phyloP scores from a whole-genome alignment of 1,140 invertebrate genomes.

The Aphis gossypii region DNA sequence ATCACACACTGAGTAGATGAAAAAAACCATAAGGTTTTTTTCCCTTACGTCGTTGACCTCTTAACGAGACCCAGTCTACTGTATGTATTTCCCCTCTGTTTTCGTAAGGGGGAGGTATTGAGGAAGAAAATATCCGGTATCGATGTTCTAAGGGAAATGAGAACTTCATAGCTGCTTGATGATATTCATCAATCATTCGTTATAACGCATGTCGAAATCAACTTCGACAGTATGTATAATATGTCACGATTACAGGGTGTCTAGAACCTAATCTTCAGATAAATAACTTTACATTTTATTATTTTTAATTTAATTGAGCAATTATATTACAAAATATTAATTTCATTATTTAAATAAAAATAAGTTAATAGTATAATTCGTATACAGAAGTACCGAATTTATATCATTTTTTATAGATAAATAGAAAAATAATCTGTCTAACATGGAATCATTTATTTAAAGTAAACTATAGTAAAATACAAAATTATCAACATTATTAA shows the following conservation, averaged over 20 bases:
- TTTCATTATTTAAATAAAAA: too few species aligned
- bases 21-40: conserved; percentile 21
- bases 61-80: conserved; percentile 6
- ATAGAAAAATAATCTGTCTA: neutral
- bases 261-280: neutral
- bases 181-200: conserved; percentile 44
- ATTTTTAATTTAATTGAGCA: neutral
- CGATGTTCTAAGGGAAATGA: conserved; percentile 40
- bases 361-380: too few species aligned
- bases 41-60: neutral
- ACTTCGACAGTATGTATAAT: conserved; percentile 23
- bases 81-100: neutral
- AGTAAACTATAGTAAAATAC: neutral
- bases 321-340: neutral
- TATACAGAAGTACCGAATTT: neutral
- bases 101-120: neutral
- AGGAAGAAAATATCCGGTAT: conserved; percentile 42
- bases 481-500: neutral
- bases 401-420: neutral
- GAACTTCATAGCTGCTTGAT: neutral
- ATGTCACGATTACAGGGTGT: conserved; percentile 10
- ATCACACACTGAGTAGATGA: neutral
- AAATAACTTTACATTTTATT: neutral
- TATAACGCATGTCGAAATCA: conserved; percentile 31
- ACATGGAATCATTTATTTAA: neutral